Evolutionary conservation across 2,113 vertebrate genomes (phyloP).

Genomic region (Ariopsis seemanni): DNA sequence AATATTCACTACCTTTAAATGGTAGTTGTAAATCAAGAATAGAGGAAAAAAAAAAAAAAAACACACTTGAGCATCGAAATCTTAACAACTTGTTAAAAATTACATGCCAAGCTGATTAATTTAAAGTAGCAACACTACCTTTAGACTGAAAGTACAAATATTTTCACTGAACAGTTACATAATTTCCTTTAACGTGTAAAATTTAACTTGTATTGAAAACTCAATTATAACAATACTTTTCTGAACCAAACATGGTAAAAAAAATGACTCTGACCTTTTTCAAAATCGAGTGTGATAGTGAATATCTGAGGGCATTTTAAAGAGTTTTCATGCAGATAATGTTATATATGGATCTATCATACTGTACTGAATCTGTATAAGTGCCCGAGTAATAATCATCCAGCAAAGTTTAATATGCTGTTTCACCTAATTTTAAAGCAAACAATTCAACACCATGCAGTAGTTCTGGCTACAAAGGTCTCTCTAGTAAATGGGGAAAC

Average conservation of each 20-base stretch:
- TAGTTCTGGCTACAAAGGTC: conserved; percentile 4
- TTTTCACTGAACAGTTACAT: neutral
- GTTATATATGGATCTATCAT: conserved; percentile 2
- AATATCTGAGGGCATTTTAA: conserved; percentile 4
- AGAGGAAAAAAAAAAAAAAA: neutral
- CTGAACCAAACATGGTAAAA: neutral
- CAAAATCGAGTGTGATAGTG: conserved; percentile 8
- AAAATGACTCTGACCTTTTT: conserved; percentile 18
- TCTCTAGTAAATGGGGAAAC: neutral
- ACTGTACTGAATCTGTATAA: conserved; percentile 15
- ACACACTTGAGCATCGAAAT: conserved; percentile 13
- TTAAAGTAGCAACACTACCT: conserved; percentile 22
- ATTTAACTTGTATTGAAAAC: conserved; percentile 1
- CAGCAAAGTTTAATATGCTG: neutral
- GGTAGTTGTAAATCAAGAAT: conserved; percentile 11
- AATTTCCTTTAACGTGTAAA: conserved; percentile 23
- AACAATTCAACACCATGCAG: conserved; percentile 33
- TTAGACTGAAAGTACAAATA: conserved; percentile 1
- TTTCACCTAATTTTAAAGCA: conserved; percentile 3
- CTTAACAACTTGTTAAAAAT: conserved; percentile 39
- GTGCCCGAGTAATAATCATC: neutral
- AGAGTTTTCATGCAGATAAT: conserved; percentile 37
- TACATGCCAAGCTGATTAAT: conserved; percentile 30
- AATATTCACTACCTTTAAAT: conserved; percentile 47
- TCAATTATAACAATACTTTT: conserved; percentile 19